Percentiles rank a stretch among this genome's conserved stretches.
phyloP scores from a whole-genome alignment of 1,140 invertebrate genomes.

The Eupristina koningsbergeri region DNA sequence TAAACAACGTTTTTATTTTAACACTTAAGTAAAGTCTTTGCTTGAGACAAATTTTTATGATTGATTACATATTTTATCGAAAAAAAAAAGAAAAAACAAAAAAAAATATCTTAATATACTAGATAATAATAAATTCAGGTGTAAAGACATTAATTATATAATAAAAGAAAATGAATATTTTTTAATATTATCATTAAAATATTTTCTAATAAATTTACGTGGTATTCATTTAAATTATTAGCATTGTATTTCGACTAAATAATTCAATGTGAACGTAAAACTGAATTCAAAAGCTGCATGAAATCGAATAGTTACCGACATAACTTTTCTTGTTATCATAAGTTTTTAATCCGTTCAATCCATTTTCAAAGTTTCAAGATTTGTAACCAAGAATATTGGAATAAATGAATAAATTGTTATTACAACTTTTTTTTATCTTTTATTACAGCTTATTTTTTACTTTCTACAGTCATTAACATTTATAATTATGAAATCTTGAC shows the following conservation, averaged over 20 bases:
- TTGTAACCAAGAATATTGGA: neutral
- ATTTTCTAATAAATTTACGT: neutral
- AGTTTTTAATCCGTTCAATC: neutral
- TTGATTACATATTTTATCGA: no score
- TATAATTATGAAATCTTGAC: neutral
- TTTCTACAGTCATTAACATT: neutral
- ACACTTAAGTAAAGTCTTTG: no score
- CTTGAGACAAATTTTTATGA: no score
- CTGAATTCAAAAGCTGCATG: neutral
- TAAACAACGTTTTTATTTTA: no score
- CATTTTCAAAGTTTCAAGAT: neutral
- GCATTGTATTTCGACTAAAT: neutral
- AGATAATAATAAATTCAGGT: no score
- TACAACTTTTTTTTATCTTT: constrained; percentile 12
- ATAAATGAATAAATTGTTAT: constrained; percentile 11
- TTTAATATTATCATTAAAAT: neutral
- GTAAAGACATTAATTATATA: no score
- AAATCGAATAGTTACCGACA: neutral
- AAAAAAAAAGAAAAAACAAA: no score
- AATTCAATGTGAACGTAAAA: neutral
- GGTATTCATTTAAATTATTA: neutral
- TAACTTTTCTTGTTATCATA: neutral
- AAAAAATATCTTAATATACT: no score
- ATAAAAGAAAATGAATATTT: no score
- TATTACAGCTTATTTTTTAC: neutral